phyloP scores from a whole-genome alignment of 2,888 invertebrate species.

The Notodonta ziczac region DNA sequence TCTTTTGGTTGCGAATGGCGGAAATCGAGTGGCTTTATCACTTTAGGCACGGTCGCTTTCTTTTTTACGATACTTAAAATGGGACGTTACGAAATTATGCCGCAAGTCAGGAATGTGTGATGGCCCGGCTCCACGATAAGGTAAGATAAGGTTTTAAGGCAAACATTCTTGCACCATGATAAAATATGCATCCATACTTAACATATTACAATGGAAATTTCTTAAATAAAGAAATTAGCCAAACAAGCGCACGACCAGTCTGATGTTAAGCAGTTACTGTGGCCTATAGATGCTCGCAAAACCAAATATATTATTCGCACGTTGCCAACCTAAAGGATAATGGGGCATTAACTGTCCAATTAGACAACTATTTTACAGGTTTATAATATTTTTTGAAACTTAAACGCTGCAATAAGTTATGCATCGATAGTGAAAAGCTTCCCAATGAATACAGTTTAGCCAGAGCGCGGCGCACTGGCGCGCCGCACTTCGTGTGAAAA shows the following conservation, averaged over 20 bases:
- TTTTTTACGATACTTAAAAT: constrained; percentile 71
- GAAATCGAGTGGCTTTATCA: constrained; percentile 74
- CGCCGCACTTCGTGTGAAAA: constrained; percentile 68
- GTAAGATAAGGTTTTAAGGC: constrained; percentile 51
- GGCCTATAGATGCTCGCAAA: too few species aligned
- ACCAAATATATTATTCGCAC: too few species aligned
- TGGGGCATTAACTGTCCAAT: too few species aligned
- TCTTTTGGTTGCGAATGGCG: constrained; percentile 70
- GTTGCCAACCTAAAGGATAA: too few species aligned
- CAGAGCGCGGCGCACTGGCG: constrained; percentile 47
- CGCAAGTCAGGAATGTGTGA: constrained; percentile 60
- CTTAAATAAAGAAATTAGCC: too few species aligned
- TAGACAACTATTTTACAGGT: too few species aligned
- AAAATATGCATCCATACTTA: constrained; percentile 33
- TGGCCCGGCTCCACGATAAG: constrained; percentile 48
- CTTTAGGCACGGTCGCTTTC: constrained; percentile 66
- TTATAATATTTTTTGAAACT: constrained; percentile 15
- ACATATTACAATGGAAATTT: constrained; percentile 11
- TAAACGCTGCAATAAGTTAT: constrained; percentile 40
- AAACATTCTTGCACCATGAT: constrained; percentile 23
- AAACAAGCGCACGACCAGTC: too few species aligned
- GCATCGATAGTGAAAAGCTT: constrained; percentile 61
- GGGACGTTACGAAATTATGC: constrained; percentile 65
- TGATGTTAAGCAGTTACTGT: too few species aligned
- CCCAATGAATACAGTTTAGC: constrained; percentile 58